Conservation (phyloP, 2,113 vertebrate genomes). For the Piliocolobus tephrosceles region DNA sequence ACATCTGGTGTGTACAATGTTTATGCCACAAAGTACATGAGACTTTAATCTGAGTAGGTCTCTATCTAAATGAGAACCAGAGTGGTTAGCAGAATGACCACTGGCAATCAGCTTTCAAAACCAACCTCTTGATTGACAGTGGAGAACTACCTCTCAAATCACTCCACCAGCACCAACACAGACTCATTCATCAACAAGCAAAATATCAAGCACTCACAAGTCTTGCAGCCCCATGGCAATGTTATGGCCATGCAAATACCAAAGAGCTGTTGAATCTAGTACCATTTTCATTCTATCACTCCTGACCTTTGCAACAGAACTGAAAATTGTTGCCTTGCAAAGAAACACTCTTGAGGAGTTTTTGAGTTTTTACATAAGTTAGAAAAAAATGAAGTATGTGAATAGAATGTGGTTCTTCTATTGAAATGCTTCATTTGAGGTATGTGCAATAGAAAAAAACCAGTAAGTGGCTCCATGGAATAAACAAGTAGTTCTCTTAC, state of each 20-base stretch:
- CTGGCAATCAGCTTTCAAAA: background rate
- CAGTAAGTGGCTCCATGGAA: background rate
- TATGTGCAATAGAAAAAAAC: background rate
- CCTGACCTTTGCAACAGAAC: background rate
- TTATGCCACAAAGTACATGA: background rate
- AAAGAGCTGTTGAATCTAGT: background rate
- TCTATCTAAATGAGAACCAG: background rate
- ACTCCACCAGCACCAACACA: background rate
- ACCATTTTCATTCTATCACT: background rate
- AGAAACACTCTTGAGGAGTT: background rate
- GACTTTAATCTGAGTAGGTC: background rate
- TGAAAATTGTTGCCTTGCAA: background rate
- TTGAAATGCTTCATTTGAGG: background rate
- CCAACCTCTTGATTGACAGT: background rate
- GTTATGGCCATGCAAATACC: background rate
- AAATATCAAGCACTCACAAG: background rate
- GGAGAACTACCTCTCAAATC: background rate
- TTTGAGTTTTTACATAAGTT: background rate
- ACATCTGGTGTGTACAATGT: background rate
- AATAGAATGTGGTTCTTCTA: background rate
- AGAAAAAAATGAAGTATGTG: slow-evolving; percentile 31
- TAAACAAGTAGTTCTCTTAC: background rate
- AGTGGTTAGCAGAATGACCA: background rate
- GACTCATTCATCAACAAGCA: background rate
- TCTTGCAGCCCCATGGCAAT: background rate